Percentiles rank a stretch among this genome's conserved stretches.
phyloP scores from a whole-genome alignment of 2,113 vertebrate genomes.

The Cisticola juncidis region DNA sequence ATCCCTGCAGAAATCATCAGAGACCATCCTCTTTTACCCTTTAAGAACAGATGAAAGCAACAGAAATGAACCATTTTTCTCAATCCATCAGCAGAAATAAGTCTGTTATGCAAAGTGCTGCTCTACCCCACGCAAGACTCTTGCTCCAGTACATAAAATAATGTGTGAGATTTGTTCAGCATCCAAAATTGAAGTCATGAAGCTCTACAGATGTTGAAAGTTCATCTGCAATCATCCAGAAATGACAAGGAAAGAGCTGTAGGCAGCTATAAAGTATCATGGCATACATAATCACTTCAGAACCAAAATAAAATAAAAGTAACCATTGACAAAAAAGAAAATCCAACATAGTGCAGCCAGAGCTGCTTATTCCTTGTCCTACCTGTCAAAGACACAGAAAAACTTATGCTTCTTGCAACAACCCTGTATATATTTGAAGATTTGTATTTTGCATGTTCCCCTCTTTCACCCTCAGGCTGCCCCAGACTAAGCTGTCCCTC shows the following conservation, averaged over 20 bases:
- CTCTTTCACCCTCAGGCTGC: neutral
- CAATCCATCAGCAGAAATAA: neutral
- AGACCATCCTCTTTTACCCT: neutral
- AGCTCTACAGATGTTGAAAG: neutral
- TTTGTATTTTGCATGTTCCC: neutral
- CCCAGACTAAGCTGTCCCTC: neutral
- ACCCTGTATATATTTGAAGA: neutral
- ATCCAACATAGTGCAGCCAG: neutral
- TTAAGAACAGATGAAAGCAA: neutral
- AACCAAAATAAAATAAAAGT: neutral
- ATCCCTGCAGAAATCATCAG: neutral
- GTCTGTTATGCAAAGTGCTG: neutral
- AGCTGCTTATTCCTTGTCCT: neutral
- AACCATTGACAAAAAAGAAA: neutral
- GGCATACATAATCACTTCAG: neutral
- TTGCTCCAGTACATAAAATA: conserved; percentile 8
- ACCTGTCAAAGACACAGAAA: neutral
- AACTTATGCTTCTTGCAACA: neutral
- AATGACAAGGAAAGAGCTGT: neutral
- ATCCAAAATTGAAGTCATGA: conserved; percentile 7
- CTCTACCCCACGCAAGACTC: neutral
- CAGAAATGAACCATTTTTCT: neutral
- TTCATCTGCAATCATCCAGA: neutral
- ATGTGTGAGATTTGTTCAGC: neutral
- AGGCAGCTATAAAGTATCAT: neutral